Evolutionary conservation across 2,113 vertebrate genomes (phyloP), one percentile per base, ranked within the genome.

Genomic region (Tylochromis polylepis): DNA sequence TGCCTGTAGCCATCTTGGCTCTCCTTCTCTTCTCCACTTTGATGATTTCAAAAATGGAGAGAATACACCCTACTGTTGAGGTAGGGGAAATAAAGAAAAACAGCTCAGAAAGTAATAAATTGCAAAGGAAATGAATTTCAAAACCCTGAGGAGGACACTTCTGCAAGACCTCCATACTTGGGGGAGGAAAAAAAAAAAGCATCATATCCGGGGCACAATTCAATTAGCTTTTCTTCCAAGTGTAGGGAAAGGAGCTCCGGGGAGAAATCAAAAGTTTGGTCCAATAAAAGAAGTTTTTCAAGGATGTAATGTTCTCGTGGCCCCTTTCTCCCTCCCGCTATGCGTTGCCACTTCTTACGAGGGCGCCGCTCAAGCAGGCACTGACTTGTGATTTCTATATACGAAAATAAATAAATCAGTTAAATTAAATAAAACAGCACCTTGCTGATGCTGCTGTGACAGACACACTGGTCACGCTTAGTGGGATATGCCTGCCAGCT

Each of bases 241-340:
- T 87, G 84, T 57, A 86, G 56, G 75, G 46, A 90, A 78, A 81
- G 46, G 72, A 88, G 91, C 94, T 94, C 90, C 67, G 20, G 87
- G 91, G 91, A 93, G 89, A 94, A 94, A 94, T 95, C 84, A 87
- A 94, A 95, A 94, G 91, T 95, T 93, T 91, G 70, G 85, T 88
- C 87, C 83, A 91, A 92, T 93, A 94, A 93, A 94, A 90, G 20
- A 89, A 92, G 87, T 94, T 94, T 67, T 91, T 92, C 81, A 85
- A 89, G 77, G 85, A 91, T 90, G 80, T 82, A 93, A 89, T 85
- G 81, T 72, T 89, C 88, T 87, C 38, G 46, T 55, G 58, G 49
- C 67, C 43, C 46, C 53, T 41, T 38, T 27, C 56, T 34, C 46
- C 34, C 18, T n/a, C 27, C 18, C 7, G 20, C 51, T 78, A 77